phyloP scores from a whole-genome alignment of 2,888 invertebrate genomes.

The Spodoptera exigua region DNA sequence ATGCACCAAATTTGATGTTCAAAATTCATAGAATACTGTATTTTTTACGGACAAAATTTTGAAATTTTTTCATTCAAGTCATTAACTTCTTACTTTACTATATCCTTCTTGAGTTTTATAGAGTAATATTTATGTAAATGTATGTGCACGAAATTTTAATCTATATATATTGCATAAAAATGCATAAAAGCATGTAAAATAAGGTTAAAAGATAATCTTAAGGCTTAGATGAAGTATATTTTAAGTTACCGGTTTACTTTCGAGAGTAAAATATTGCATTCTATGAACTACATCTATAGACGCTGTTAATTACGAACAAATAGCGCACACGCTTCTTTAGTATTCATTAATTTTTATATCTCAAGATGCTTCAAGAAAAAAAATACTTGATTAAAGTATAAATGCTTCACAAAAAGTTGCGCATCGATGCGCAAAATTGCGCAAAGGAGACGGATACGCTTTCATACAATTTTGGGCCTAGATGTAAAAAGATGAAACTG shows the following conservation, averaged over 20 bases:
- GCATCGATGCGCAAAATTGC: no score
- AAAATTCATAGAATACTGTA: slow-evolving; percentile 65
- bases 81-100: no score
- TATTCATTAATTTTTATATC: neutral
- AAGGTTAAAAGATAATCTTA: slow-evolving; percentile 5
- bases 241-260: neutral
- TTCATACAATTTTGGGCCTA: no score
- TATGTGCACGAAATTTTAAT: slow-evolving; percentile 39
- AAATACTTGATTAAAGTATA: no score
- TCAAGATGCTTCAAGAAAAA: slow-evolving; percentile 20
- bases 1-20: slow-evolving; percentile 52
- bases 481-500: no score
- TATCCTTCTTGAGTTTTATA: neutral
- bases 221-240: slow-evolving; percentile 16
- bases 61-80: slow-evolving; percentile 11
- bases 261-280: slow-evolving; percentile 68
- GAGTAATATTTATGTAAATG: slow-evolving; percentile 2
- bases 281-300: slow-evolving; percentile 65
- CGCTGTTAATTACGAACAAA: slow-evolving; percentile 43
- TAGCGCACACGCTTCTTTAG: slow-evolving; percentile 43
- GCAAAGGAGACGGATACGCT: no score
- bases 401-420: no score
- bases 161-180: slow-evolving; percentile 25
- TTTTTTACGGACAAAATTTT: slow-evolving; percentile 35
- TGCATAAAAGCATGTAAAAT: slow-evolving; percentile 30